A percentile compares a stretch with the other conserved stretches of the same genome.
Evolutionary conservation across 2,113 vertebrate genomes (phyloP).

Genomic region (Catharus fuscescens): DNA sequence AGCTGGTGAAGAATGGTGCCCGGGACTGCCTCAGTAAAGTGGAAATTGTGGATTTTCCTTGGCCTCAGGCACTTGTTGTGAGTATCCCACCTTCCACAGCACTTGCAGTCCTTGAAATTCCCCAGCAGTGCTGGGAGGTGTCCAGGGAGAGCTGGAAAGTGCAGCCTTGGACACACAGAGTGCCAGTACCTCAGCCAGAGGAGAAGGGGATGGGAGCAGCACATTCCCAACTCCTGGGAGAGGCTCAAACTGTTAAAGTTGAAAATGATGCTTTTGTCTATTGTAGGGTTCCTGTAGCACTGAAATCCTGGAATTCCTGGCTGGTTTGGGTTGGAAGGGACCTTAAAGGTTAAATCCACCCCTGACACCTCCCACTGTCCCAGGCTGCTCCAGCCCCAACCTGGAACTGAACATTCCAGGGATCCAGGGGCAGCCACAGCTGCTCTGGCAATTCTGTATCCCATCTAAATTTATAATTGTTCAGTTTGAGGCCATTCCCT

Average conservation of each 20-base stretch:
- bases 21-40: conserved; percentile 54
- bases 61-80: conserved; percentile 61
- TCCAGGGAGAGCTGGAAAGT: neutral
- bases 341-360: rapidly evolving
- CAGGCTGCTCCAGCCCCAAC: neutral
- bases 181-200: neutral
- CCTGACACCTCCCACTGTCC: neutral
- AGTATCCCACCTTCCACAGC: neutral
- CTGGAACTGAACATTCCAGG: neutral
- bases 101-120: neutral
- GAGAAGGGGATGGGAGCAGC: neutral
- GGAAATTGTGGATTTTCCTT: conserved; percentile 2
- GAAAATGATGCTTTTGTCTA: neutral
- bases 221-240: neutral
- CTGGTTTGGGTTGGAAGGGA: neutral
- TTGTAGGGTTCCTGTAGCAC: neutral
- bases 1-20: conserved; percentile 69
- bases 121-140: rapidly evolving
- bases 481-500: neutral
- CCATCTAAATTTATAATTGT: neutral
- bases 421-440: neutral
- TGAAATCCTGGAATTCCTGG: neutral
- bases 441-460: neutral
- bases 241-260: neutral
- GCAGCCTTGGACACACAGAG: neutral